These are phyloP conservation scores for Anhinga rufa DNA, from an alignment of 2,113 vertebrate genomes.

Conservation along the genomic window DNA sequence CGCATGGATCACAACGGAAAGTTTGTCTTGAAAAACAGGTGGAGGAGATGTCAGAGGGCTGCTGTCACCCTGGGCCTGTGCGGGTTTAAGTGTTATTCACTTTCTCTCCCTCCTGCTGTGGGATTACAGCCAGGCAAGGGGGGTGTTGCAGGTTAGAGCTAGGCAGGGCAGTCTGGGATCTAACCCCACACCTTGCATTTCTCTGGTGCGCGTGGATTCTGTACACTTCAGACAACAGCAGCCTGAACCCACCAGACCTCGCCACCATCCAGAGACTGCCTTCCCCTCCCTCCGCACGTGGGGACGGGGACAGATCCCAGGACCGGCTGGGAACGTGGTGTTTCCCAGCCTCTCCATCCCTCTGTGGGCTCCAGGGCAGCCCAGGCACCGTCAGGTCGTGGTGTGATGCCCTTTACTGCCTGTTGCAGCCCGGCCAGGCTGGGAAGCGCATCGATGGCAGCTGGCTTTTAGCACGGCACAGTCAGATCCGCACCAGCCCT, in stretches of 20 bases:
- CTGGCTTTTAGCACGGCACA: not conserved
- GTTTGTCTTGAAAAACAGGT: not conserved
- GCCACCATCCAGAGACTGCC: not conserved
- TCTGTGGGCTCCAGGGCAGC: not conserved
- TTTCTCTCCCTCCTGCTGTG: not conserved
- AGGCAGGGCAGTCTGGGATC: not conserved
- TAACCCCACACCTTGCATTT: not conserved
- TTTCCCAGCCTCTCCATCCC: not conserved
- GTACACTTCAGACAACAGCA: not conserved
- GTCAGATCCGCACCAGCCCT: not conserved
- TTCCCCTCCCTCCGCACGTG: fast-evolving
- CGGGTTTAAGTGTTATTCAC: fast-evolving
- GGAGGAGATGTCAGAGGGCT: not conserved
- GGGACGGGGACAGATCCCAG: not conserved
- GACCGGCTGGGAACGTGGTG: fast-evolving
- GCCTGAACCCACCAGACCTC: not conserved
- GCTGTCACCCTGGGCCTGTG: not conserved
- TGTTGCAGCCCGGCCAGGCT: not conserved
- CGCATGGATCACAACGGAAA: not conserved
- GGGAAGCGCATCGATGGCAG: not conserved
- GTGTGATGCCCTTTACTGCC: not conserved
- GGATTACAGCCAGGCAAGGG: not conserved
- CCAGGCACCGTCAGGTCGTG: not conserved
- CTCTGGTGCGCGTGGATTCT: not conserved
- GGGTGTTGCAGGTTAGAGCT: not conserved